Conservation (phyloP, 2,888 invertebrate species). For the Blera fallax region DNA sequence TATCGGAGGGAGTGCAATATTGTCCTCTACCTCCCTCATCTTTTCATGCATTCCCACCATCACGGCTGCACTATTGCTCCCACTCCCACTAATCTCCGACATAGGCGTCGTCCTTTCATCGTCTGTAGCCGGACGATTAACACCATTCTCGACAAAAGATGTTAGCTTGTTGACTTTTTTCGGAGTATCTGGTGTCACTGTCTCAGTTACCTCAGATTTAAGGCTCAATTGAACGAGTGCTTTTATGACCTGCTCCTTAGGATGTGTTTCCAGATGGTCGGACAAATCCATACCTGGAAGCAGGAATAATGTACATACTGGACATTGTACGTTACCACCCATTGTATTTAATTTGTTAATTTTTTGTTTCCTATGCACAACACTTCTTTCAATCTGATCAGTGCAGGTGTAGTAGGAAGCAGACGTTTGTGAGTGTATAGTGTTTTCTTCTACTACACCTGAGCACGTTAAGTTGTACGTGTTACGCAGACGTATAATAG, state of each 20-base stretch:
- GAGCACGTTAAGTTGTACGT: conserved; percentile 20
- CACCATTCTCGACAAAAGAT: conserved; percentile 23
- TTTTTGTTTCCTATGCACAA: conserved; percentile 14
- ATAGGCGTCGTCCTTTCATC: conserved; percentile 34
- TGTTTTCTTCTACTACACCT: not conserved
- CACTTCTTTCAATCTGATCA: not conserved
- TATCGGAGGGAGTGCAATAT: not conserved
- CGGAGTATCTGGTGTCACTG: conserved; percentile 39
- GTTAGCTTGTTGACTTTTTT: conserved; percentile 42
- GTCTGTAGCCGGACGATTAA: conserved; percentile 15
- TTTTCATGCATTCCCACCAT: conserved; percentile 14
- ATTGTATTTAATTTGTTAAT: conserved; percentile 74
- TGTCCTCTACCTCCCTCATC: conserved; percentile 17
- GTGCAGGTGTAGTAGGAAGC: not conserved
- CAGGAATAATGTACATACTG: conserved; percentile 92
- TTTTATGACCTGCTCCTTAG: conserved; percentile 93
- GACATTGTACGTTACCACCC: conserved; percentile 85
- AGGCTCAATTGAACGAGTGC: conserved; percentile 84
- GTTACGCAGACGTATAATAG: conserved; percentile 31
- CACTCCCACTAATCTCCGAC: conserved; percentile 31
- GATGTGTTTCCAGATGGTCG: conserved; percentile 92
- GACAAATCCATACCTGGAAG: conserved; percentile 92
- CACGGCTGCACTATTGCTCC: not conserved
- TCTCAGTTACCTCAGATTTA: conserved; percentile 54
- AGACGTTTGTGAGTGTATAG: not conserved